Evolutionary conservation across 2,888 invertebrate genomes (phyloP), one percentile per base, ranked within the genome.

Genomic region (Tiliacea citrago): DNA sequence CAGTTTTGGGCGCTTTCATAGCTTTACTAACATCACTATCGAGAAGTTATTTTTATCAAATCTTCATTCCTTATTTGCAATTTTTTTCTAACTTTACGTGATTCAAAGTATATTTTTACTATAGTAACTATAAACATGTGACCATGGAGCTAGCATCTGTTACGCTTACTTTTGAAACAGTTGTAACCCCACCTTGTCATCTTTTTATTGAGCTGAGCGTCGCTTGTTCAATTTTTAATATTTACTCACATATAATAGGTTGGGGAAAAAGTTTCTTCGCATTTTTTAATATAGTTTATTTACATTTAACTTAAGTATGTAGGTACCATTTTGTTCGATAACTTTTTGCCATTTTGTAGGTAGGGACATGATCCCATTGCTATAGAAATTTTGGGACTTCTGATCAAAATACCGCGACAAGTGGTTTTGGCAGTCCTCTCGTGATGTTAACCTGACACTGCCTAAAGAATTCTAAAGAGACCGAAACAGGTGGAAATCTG

Each of bases 181-280:
- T 84, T 80, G 82, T 83, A 78, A 76, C 78, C 62, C 77, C 74
- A 85, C 85, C 85, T 86, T 84, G 83, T 85, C 81, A 77, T 78
- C 69, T 76, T 77, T 79, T 77, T 81, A 84, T 82, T 85, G 78
- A 84, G 84, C 86, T 79, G 85, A 88, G 88, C 80, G 70, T 83
- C 73, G 77, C 77, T 88, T 85, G 85, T 87, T 88, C 69, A 77
- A 81, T 77, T 65, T 75, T 60, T 81, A 80, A 83, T 75, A 77
- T 73, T 83, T 75, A 75, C 47, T 55, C 39, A 74, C 49, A 65
- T 73, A 79, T 67, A 49, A n/a, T n/a, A n/a, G n/a, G n/a, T n/a
- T n/a, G n/a, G n/a, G n/a, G n/a, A n/a, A n/a, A n/a, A n/a, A n/a
- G n/a, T n/a, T n/a, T n/a, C n/a, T n/a, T n/a, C n/a, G n/a, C n/a